phyloP scores from a whole-genome alignment of 2,797 vertebrate genomes.

The Atherinosoma microstoma region DNA sequence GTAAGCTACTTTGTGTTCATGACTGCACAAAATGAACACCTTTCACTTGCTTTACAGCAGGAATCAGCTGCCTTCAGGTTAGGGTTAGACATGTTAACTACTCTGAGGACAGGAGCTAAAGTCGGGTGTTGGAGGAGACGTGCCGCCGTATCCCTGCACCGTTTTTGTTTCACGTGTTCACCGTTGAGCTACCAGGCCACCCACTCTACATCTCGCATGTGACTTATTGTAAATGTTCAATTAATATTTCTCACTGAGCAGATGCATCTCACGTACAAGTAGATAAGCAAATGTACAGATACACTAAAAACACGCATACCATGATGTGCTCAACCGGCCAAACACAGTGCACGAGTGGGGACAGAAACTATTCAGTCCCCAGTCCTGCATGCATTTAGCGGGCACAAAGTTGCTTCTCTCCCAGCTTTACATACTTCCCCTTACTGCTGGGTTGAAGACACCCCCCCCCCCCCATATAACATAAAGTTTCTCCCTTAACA shows the following conservation, averaged over 20 bases:
- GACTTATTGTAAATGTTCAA: conserved; percentile 38
- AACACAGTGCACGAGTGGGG: conserved; percentile 24
- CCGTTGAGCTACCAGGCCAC: conserved; percentile 17
- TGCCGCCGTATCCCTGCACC: conserved; percentile 16
- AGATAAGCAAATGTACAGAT: conserved; percentile 41
- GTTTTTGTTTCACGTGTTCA: conserved; percentile 23
- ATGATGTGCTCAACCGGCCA: conserved; percentile 30
- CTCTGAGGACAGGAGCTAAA: conserved; percentile 20
- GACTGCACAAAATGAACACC: conserved; percentile 24
- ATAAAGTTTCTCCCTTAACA: conserved; percentile 31
- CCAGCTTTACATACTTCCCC: conserved; percentile 27
- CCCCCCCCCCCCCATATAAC: not conserved
- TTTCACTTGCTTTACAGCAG: conserved; percentile 10
- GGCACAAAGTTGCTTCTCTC: conserved; percentile 20
- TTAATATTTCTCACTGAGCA: conserved; percentile 47
- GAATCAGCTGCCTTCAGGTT: conserved; percentile 22
- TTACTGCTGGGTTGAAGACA: conserved; percentile 36
- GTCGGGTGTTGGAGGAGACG: conserved; percentile 28
- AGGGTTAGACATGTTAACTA: conserved; percentile 9
- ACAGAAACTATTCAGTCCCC: conserved; percentile 30
- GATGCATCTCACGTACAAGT: conserved; percentile 53
- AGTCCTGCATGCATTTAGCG: conserved; percentile 37
- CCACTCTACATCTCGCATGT: conserved; percentile 38
- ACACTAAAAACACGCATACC: conserved; percentile 27
- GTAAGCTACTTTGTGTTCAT: conserved; percentile 33